A percentile compares a stretch with the other conserved stretches of the same genome.
These are phyloP conservation scores for Triops longicaudatus DNA, from an alignment of 1,140 invertebrate species.

Conservation along the genomic window DNA sequence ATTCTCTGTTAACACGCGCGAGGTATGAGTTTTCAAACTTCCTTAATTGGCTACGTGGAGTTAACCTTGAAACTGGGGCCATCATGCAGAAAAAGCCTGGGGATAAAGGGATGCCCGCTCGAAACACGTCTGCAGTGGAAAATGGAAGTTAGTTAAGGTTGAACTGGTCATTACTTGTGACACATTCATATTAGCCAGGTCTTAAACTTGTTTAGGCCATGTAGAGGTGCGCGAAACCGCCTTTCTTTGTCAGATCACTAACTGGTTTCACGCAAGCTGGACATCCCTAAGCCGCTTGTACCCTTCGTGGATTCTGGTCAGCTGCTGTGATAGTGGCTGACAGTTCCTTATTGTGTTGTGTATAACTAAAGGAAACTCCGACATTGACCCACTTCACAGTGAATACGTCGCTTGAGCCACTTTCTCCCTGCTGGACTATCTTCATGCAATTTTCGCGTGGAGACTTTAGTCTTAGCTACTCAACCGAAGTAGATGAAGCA, in stretches of 20 bases:
- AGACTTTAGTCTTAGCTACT: background rate
- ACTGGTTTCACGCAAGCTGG: too few relatives aligned
- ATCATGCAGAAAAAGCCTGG: background rate
- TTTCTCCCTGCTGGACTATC: background rate
- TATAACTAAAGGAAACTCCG: background rate
- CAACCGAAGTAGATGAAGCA: background rate
- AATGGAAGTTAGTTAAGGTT: too few relatives aligned
- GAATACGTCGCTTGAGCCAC: background rate
- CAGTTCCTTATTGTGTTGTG: background rate
- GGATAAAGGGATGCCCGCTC: background rate
- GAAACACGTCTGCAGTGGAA: too few relatives aligned
- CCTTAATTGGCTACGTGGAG: constrained; percentile 48
- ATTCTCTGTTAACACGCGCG: background rate
- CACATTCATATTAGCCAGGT: too few relatives aligned
- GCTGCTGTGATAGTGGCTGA: background rate
- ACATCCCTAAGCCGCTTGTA: too few relatives aligned
- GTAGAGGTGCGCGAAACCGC: too few relatives aligned
- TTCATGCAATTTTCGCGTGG: background rate
- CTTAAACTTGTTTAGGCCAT: too few relatives aligned
- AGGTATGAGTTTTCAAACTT: constrained; percentile 30
- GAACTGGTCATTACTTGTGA: too few relatives aligned
- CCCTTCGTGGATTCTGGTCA: background rate
- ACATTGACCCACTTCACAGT: background rate
- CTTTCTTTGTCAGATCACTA: too few relatives aligned
- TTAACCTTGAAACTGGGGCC: constrained; percentile 36